Base-by-base conservation (phyloP, 2,113 vertebrate genomes). In the Rhipidura dahli region DNA sequence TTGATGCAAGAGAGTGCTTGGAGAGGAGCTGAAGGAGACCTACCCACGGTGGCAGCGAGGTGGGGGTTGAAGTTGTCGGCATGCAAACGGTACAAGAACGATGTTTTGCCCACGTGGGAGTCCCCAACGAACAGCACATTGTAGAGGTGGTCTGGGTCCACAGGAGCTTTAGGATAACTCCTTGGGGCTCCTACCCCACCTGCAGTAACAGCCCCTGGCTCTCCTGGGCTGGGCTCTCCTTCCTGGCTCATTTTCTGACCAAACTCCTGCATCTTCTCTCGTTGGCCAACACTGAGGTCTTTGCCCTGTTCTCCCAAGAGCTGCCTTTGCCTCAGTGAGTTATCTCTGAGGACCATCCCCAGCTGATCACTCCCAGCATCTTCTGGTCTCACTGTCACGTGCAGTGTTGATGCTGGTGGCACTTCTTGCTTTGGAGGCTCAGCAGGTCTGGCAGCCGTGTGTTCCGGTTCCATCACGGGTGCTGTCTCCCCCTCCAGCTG, bases 91-190 rank as follows among this genome's bases (percentile, higher is more conserved):
- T 98, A 97, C 93, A 99, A 97, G 96, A 99, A 99, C 1, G 99
- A 99, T 0, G 99, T 99, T 94, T 99, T 99, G 68, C 99, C 99
- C 92, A 99, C 99, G 0, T 97, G 97, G 71, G 99, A 98, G 89
- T 99, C 98, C 91, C 99, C 99, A 10, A 99, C 72, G 47, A 99
- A 98, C 87, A 99, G 93, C 86, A 99, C 96, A 0, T 99, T 98
- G 96, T 98, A 99, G 69, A 98, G 18, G 35, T 98, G 94, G 18
- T 98, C 98, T 47, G 98, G 97, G 40, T 83, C 68, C 24, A 42
- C n/a, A 22, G 22, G 9, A 44, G 88, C 64, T 86, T 22, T 14
- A 13, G 72, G 30, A 51, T 2, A 11, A 44, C 11, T 19, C 68
- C 37, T 15, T 27, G 56, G 28, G 20, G 7, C 20, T 66, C 47